phyloP scores from a whole-genome alignment of 92 coral and sea anemone genomes.

The Actinernus sp. region DNA sequence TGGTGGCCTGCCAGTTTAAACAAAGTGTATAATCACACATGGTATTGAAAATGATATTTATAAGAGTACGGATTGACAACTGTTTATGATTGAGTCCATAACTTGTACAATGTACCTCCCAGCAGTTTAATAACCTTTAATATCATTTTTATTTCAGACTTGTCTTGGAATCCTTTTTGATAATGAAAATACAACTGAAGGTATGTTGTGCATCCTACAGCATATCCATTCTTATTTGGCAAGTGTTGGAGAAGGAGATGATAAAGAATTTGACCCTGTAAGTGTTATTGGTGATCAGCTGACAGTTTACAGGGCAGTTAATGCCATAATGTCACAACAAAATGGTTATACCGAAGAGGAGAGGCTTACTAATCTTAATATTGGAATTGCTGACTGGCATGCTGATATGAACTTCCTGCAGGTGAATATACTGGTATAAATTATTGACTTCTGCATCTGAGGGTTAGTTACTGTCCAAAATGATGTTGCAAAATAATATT shows the following conservation, averaged over 20 bases:
- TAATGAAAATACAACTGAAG: constrained; percentile 19
- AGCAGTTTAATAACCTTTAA: neutral
- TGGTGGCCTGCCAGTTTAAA: no score
- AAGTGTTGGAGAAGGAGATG: neutral
- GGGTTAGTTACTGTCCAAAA: no score
- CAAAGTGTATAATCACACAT: no score
- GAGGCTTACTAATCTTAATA: constrained; percentile 4
- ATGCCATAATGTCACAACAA: constrained; percentile 16
- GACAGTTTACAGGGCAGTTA: constrained; percentile 10
- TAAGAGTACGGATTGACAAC: no score
- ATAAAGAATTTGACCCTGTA: neutral
- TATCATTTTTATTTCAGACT: neutral
- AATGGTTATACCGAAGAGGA: constrained; percentile 25
- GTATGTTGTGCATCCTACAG: neutral
- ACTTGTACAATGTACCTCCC: no score
- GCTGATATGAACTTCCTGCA: constrained; percentile 17
- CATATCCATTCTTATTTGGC: constrained; percentile 1
- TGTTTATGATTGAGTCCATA: no score
- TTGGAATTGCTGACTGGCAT: constrained; percentile 27
- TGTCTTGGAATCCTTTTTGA: constrained; percentile 18
- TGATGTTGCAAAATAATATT: no score
- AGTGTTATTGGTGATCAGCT: constrained; percentile 27
- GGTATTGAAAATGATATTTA: no score
- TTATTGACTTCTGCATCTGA: no score
- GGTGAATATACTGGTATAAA: no score